A percentile compares a stretch with the other conserved stretches of the same genome.
These are phyloP conservation scores for Chrysolina americana DNA, from an alignment of 2,888 invertebrate genomes.

Conservation along the genomic window DNA sequence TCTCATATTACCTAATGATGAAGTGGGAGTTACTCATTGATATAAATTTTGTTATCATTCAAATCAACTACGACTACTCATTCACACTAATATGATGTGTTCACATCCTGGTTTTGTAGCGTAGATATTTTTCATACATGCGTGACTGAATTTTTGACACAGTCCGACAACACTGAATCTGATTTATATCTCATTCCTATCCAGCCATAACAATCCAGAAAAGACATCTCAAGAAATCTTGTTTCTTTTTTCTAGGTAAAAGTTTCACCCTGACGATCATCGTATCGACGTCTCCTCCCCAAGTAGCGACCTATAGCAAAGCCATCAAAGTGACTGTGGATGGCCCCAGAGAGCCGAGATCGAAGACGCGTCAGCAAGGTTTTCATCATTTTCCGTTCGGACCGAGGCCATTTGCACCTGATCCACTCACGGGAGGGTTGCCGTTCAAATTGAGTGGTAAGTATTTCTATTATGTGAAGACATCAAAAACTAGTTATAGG, in stretches of 20 bases:
- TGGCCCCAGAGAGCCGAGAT: constrained; percentile 97
- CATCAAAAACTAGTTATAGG: neutral
- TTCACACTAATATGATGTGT: too few species aligned
- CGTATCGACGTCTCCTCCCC: constrained; percentile 93
- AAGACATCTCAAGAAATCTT: neutral
- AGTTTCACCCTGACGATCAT: constrained; percentile 97
- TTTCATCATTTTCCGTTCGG: constrained; percentile 93
- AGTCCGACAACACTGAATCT: too few species aligned
- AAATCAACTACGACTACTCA: too few species aligned
- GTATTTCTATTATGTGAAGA: constrained; percentile 52
- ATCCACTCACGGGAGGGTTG: constrained; percentile 82
- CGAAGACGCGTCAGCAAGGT: constrained; percentile 90
- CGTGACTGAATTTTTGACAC: too few species aligned
- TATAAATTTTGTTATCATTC: too few species aligned
- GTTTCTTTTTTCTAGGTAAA: constrained; percentile 81
- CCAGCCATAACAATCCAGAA: neutral
- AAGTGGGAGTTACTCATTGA: too few species aligned
- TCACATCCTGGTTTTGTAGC: too few species aligned
- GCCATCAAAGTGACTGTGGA: constrained; percentile 99
- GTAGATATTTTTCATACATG: too few species aligned
- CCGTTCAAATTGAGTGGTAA: constrained; percentile 91
- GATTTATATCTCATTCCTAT: neutral
- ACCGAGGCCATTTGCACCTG: constrained; percentile 85
- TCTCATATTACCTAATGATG: too few species aligned
- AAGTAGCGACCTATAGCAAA: constrained; percentile 96